Evolutionary conservation across 2,888 invertebrate genomes (phyloP).

Genomic region (Heliconius ethilla): DNA sequence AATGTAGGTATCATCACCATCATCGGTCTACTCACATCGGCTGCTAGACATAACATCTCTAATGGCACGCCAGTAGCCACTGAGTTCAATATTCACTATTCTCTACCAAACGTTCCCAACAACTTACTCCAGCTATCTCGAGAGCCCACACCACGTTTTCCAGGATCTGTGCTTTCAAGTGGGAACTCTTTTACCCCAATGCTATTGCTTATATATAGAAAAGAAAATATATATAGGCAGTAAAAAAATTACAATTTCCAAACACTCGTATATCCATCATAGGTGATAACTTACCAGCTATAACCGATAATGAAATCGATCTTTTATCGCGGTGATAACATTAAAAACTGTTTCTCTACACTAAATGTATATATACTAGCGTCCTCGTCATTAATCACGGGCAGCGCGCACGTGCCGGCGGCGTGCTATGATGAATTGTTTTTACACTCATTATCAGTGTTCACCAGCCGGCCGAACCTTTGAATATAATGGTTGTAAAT

Average conservation of each 20-base stretch:
- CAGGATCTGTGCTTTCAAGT: no score
- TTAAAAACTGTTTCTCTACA: neutral
- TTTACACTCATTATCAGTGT: slow-evolving; percentile 17
- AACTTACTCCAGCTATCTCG: no score
- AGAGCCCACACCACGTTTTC: no score
- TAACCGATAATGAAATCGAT: neutral
- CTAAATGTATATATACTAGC: neutral
- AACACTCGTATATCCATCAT: neutral
- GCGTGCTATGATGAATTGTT: slow-evolving; percentile 30
- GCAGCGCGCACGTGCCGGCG: slow-evolving; percentile 17
- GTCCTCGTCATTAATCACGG: neutral
- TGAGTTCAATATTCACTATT: no score
- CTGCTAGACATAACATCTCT: no score
- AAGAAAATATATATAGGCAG: no score
- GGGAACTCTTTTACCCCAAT: no score
- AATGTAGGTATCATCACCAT: no score
- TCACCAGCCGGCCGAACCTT: neutral
- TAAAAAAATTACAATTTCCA: neutral
- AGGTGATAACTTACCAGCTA: neutral
- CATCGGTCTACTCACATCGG: no score
- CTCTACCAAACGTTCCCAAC: no score
- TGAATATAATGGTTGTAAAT: neutral
- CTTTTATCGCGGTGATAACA: slow-evolving; percentile 1
- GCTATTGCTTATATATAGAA: no score
- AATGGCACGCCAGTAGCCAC: no score